These are phyloP conservation scores for Stigmatopora nigra DNA, from an alignment of 2,113 vertebrate species.

Conservation along the genomic window DNA sequence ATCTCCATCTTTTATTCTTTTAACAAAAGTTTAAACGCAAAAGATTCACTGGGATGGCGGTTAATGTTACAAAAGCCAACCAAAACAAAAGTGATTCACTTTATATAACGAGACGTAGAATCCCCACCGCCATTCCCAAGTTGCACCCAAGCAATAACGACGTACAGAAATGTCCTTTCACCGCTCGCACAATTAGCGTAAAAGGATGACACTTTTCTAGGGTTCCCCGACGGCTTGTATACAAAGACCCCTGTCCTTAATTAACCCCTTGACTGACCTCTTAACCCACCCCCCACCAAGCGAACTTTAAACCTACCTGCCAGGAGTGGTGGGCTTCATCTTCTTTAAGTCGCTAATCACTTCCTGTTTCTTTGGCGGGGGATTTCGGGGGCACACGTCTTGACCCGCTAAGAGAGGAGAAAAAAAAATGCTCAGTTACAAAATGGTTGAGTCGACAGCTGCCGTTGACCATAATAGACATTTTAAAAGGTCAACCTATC, in stretches of 20 bases:
- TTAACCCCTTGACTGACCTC: slow-evolving; percentile 63
- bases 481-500: too few species aligned
- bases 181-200: slow-evolving; percentile 32
- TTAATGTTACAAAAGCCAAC: not conserved
- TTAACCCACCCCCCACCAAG: slow-evolving; percentile 29
- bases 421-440: too few species aligned
- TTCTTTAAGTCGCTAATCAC: slow-evolving; percentile 63
- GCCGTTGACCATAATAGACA: too few species aligned
- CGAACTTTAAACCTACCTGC: slow-evolving; percentile 52
- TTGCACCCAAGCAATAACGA: slow-evolving; percentile 11
- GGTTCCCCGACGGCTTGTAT: slow-evolving; percentile 29
- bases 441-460: too few species aligned
- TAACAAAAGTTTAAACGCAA: too few species aligned
- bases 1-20: too few species aligned
- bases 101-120: too few species aligned
- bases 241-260: slow-evolving; percentile 60
- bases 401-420: too few species aligned
- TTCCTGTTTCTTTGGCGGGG: slow-evolving; percentile 60
- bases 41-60: too few species aligned
- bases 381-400: slow-evolving; percentile 46
- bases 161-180: slow-evolving; percentile 46
- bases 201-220: slow-evolving; percentile 32
- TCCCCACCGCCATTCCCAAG: not conserved
- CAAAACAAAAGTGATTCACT: not conserved
- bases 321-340: slow-evolving; percentile 6